Base-by-base conservation (phyloP, 1,140 invertebrate species). In the Drosophila ficusphila region DNA sequence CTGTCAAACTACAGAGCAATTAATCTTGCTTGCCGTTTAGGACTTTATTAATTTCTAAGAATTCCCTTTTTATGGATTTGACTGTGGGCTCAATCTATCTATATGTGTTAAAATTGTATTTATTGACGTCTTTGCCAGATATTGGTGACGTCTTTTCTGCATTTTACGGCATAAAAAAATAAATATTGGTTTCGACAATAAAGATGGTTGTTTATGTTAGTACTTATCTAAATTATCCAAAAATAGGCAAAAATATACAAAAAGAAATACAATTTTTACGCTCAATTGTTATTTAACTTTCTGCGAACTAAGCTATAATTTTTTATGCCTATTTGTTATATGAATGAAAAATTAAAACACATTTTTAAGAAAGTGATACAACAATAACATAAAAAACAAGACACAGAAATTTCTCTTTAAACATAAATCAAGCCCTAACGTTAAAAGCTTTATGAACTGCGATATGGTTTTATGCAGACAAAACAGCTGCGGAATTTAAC, bases 401-500 rank as follows among this genome's bases (percentile, higher is more conserved):
- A 21, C 9, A 23, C 19, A n/a, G 11, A 38, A 11, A 58, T 12
- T 19, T 27, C n/a, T 18, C 12, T 21, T 2, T 6, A 12, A 25
- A 14, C 16, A 27, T 25, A 21, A 11, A 53, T 54, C 9, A 38
- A 11, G 21, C 1, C 21, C 7, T 0, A 27, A 8, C n/a, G 44
- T 19, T 18, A 49, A 23, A 23, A 11, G 48, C 1, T 23, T 49
- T 23, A 12, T 14, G 3, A 25, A 9, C 41, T 62, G 14, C 8
- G 41, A 44, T 25, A 44, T 44, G 3, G 41, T 25, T 44, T 23
- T 25, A 23, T 41, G 38, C 14, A 60, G 21, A 18, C 38, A 42
- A 62, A 56, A 68, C 79, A 85, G 56, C 65, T 64, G 57, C 53
- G 16, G 31, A 31, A 25, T 52, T 73, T 58, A 42, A 70, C 58